Evolutionary conservation across 2,888 invertebrate genomes (phyloP), one percentile per base, ranked within the genome.

Genomic region (Nebria brevicollis): DNA sequence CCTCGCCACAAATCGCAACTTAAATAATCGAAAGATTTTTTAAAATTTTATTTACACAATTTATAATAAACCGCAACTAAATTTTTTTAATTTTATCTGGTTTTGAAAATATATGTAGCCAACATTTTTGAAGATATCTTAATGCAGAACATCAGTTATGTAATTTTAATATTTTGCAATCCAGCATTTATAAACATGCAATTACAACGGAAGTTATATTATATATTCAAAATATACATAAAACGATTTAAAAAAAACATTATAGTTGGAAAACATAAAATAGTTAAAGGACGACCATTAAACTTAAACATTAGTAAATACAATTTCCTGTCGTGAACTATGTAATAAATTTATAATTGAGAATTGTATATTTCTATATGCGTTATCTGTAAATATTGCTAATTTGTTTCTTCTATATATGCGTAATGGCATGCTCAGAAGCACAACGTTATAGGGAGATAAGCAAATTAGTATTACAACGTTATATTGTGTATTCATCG

Each of bases 331-430:
- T 54, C 54, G 2, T 54, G 13, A 54, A 54, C 54, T 54, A 11
- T 54, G 54, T 54, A 54, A 54, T 54, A 54, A 54, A 54, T 13
- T 6, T 54, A 54, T 54, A 54, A 54, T 54, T 54, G 54, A 54
- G 54, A 54, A 11, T 54, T 54, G 11, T 7, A 54, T 11, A 54
- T 54, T 1, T 34, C 2, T 54, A 7, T 54, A 54, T 13, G 54
- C 54, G 13, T 54, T 54, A 54, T 54, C 54, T 6, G 13, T 7
- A 54, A 54, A 54, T 54, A 54, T 54, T 54, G 54, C 54, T 54
- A 54, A 54, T 54, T 54, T 54, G 54, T 54, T 54, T 54, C 54
- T 54, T 54, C 54, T 54, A 54, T 54, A 54, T 54, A 54, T 54
- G 54, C 54, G 54, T 54, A 54, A 54, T 5, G 34, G 5, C 34